A percentile compares a stretch with the other conserved stretches of the same genome.
Evolutionary conservation across 2,888 invertebrate species (phyloP).

Genomic region (Oscheius sp.): DNA sequence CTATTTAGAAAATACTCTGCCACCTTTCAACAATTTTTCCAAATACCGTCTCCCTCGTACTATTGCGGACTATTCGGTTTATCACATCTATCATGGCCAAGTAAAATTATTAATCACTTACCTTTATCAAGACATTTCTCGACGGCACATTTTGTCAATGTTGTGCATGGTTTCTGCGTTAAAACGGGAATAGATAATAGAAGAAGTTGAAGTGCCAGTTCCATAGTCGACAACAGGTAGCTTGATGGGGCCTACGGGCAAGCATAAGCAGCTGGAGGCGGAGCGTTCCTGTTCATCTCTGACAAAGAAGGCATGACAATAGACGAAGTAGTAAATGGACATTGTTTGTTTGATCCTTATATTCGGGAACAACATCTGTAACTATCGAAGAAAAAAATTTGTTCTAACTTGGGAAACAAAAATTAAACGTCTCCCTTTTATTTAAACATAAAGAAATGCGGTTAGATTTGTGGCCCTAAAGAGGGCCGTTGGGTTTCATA

Average conservation of each 20-base stretch:
- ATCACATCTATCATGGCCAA: conserved; percentile 32
- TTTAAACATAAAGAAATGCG: background rate
- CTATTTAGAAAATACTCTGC: conserved; percentile 6
- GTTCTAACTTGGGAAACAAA: background rate
- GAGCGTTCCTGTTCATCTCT: conserved; percentile 24
- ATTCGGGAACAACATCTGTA: too few relatives aligned
- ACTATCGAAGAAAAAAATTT: too few relatives aligned
- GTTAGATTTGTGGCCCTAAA: conserved; percentile 7
- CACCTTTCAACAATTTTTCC: conserved; percentile 48
- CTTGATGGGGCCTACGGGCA: background rate
- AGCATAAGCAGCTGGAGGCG: conserved; percentile 5
- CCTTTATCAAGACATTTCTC: conserved; percentile 50
- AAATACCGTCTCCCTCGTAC: conserved; percentile 42
- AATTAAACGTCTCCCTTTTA: background rate
- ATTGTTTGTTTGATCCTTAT: conserved; percentile 6
- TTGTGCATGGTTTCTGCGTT: conserved; percentile 30
- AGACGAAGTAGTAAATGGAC: conserved; percentile 14
- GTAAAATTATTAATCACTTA: conserved; percentile 1
- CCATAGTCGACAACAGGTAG: background rate
- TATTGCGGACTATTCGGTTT: conserved; percentile 32
- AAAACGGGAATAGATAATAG: background rate
- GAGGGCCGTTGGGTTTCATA: background rate
- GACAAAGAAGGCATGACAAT: conserved; percentile 3
- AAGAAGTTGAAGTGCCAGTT: too few relatives aligned
- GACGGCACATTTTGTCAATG: conserved; percentile 51